Evolutionary conservation across 2,888 invertebrate species (phyloP).

Genomic region (Drosophila dives): DNA sequence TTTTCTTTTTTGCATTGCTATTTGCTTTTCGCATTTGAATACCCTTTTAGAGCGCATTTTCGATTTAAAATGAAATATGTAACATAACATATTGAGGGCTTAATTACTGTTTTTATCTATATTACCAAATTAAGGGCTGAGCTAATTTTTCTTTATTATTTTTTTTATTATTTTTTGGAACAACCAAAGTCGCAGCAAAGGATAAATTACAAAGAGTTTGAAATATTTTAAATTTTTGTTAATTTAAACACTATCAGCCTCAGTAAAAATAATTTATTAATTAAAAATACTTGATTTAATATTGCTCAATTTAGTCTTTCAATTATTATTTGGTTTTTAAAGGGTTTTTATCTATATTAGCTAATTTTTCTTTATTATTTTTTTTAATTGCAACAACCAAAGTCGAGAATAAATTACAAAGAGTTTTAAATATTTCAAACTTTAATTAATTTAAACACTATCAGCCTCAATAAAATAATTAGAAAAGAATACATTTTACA

Average conservation of each 20-base stretch:
- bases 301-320: too few relatives aligned
- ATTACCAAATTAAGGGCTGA: too few relatives aligned
- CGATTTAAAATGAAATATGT: not conserved
- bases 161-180: too few relatives aligned
- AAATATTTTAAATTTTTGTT: not conserved
- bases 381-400: too few relatives aligned
- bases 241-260: not conserved
- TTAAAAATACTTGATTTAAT: too few relatives aligned
- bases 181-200: not conserved
- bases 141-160: too few relatives aligned
- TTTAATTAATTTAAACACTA: not conserved
- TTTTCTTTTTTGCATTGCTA: not conserved
- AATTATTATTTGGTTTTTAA: too few relatives aligned
- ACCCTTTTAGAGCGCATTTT: not conserved
- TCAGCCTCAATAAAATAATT: not conserved
- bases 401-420: not conserved
- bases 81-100: not conserved
- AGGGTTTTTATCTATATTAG: not conserved
- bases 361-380: too few relatives aligned
- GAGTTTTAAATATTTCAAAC: not conserved
- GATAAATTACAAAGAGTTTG: not conserved
- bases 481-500: not conserved
- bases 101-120: not conserved
- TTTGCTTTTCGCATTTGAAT: not conserved
- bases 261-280: too few relatives aligned